Evolutionary conservation across 2,797 vertebrate species (phyloP).

Genomic region (Chaetodon trifasciatus): DNA sequence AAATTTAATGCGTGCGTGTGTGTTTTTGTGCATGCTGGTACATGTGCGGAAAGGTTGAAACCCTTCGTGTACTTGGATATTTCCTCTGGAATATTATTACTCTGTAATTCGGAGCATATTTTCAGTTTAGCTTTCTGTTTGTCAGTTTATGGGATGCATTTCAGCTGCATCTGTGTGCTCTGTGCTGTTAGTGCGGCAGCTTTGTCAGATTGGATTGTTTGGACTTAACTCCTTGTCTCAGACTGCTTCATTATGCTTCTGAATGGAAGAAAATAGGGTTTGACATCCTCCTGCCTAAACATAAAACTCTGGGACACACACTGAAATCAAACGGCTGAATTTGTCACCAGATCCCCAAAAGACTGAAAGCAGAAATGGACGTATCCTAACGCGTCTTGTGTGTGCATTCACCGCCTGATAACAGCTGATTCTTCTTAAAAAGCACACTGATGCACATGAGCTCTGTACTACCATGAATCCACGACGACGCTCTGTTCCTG

Average conservation of each 20-base stretch:
- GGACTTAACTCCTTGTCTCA: not conserved
- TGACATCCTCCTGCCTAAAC: not conserved
- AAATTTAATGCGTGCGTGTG: slow-evolving; percentile 25
- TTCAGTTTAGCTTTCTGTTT: not conserved
- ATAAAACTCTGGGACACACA: not conserved
- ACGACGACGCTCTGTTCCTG: no score
- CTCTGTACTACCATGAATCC: no score
- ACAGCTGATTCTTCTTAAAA: no score
- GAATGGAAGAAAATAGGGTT: not conserved
- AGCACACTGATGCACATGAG: no score
- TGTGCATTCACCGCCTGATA: no score
- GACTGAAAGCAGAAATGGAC: no score
- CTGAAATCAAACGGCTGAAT: no score
- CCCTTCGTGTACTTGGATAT: not conserved
- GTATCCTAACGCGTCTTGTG: no score
- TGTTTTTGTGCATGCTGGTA: not conserved
- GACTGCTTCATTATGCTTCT: not conserved
- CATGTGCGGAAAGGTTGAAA: slow-evolving; percentile 3
- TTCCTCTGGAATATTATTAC: not conserved
- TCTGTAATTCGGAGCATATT: not conserved
- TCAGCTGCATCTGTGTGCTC: not conserved
- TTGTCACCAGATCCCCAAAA: no score
- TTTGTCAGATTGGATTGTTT: slow-evolving; percentile 15
- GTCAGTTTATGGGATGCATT: not conserved
- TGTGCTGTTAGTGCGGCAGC: slow-evolving; percentile 4